These are phyloP conservation scores for Aeoliscus strigatus DNA, from an alignment of 2,797 vertebrate species.

Conservation along the genomic window DNA sequence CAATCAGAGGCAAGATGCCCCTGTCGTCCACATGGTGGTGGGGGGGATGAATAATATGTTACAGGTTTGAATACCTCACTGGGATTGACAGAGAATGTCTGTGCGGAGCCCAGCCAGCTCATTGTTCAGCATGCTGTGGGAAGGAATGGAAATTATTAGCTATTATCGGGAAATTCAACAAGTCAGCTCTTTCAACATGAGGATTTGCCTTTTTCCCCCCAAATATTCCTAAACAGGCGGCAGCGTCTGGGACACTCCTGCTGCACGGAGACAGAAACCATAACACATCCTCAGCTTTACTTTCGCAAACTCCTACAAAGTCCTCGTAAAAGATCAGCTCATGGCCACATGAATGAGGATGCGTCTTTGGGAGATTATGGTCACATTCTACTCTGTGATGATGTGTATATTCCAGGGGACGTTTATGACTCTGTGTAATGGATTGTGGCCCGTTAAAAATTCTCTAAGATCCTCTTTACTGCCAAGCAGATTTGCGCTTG, in stretches of 20 bases:
- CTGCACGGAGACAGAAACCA: no score
- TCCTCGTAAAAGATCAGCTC: conserved; percentile 52
- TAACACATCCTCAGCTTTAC: no score
- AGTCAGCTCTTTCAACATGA: conserved; percentile 8
- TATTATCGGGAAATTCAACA: conserved; percentile 23
- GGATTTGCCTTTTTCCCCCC: background rate
- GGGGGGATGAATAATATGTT: conserved; percentile 62
- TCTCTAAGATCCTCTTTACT: conserved; percentile 59
- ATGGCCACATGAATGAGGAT: conserved; percentile 56
- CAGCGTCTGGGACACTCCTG: no score
- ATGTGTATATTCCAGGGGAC: conserved; percentile 63
- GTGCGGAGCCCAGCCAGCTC: conserved; percentile 30
- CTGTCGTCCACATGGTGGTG: conserved; percentile 28
- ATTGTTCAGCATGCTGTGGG: conserved; percentile 14
- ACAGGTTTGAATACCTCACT: conserved; percentile 59
- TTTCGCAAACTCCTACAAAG: conserved; percentile 52
- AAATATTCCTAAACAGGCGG: no score
- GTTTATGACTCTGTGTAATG: conserved; percentile 67
- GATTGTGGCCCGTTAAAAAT: conserved; percentile 64
- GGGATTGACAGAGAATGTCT: conserved; percentile 49
- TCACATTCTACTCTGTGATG: conserved; percentile 48
- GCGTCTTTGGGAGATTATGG: conserved; percentile 42
- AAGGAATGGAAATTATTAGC: conserved; percentile 7
- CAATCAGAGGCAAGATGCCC: conserved; percentile 56
- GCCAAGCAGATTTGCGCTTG: conserved; percentile 59